Evolutionary conservation across 2,888 invertebrate species (phyloP), one percentile per base, ranked within the genome.

Genomic region (Lochmaea crataegi): DNA sequence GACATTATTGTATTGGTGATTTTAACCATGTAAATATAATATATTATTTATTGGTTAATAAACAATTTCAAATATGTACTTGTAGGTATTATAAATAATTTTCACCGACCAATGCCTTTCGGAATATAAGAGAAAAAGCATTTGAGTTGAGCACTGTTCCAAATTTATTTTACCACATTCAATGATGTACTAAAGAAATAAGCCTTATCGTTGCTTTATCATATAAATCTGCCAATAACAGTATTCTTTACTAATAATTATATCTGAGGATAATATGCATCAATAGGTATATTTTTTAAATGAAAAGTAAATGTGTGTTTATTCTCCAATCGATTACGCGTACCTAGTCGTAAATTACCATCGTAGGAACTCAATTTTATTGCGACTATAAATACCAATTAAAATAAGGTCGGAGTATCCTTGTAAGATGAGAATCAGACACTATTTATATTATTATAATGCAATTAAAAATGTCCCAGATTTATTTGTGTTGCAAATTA

Each of bases 1-100:
- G 9, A 38, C 66, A 0, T 11, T 56, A 42, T n/a, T 66, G 12
- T 66, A 45, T 56, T 66, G 66, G 66, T 66, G 6, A 66, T 38
- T 14, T 53, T 51, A 6, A 16, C 4, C 32, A 38, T 6, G 32
- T 38, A 5, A 38, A 7, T 9, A 38, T 38, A 7, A 38, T 38
- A 32, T n/a, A 22, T 22, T 22, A 22, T 22, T 22, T 1, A 38
- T 38, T 38, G 32, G 7, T 9, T 38, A 38, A 38, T 38, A 38
- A 38, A 38, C 32, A 38, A 7, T 9, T 38, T 38, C 32, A 7
- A n/a, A n/a, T n/a, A n/a, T n/a, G n/a, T n/a, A n/a, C n/a, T n/a
- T n/a, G n/a, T n/a, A n/a, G n/a, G n/a, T n/a, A n/a, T n/a, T n/a
- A n/a, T n/a, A n/a, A n/a, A n/a, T n/a, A n/a, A n/a, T n/a, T n/a